A percentile compares a stretch with the other conserved stretches of the same genome.
Conservation (phyloP, 2,888 invertebrate genomes). For the Melanophora roralis region DNA sequence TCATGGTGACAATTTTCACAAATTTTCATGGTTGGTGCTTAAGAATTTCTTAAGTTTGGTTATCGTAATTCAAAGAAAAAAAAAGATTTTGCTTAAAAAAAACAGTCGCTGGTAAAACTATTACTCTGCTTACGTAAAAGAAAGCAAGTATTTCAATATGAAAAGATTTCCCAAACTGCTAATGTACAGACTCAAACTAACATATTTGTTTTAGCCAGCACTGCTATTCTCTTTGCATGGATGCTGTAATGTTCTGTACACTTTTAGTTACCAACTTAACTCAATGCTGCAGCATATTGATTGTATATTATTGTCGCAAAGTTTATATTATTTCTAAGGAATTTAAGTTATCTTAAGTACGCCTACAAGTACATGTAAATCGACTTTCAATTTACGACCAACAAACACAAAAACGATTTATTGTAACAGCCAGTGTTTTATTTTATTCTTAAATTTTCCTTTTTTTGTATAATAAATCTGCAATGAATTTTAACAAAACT, state of each 20-base stretch:
- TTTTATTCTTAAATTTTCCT: background rate
- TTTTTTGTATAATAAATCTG: slow-evolving; percentile 11
- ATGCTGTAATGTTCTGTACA: background rate
- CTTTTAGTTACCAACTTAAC: slow-evolving; percentile 5
- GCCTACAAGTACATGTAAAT: slow-evolving; percentile 76
- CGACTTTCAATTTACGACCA: slow-evolving; percentile 67
- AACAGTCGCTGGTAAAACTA: background rate
- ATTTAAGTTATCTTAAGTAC: slow-evolving; percentile 75
- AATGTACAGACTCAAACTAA: no score
- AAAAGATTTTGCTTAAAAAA: slow-evolving; percentile 34
- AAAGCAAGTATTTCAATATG: no score
- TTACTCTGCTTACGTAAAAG: no score
- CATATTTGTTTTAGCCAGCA: no score
- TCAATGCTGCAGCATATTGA: slow-evolving; percentile 15
- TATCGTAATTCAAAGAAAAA: slow-evolving; percentile 45
- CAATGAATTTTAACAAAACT: slow-evolving; percentile 38
- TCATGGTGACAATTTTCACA: slow-evolving; percentile 73
- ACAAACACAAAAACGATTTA: slow-evolving; percentile 38
- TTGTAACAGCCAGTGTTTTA: slow-evolving; percentile 28
- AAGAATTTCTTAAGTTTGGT: background rate
- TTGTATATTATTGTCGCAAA: background rate
- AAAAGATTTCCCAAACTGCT: no score
- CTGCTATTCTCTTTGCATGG: background rate
- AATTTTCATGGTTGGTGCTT: slow-evolving; percentile 63
- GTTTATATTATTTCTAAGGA: slow-evolving; percentile 65